A percentile compares a stretch with the other conserved stretches of the same genome.
These are phyloP conservation scores for Halcyon chelicuti DNA, from an alignment of 2,797 vertebrate species.

Conservation along the genomic window DNA sequence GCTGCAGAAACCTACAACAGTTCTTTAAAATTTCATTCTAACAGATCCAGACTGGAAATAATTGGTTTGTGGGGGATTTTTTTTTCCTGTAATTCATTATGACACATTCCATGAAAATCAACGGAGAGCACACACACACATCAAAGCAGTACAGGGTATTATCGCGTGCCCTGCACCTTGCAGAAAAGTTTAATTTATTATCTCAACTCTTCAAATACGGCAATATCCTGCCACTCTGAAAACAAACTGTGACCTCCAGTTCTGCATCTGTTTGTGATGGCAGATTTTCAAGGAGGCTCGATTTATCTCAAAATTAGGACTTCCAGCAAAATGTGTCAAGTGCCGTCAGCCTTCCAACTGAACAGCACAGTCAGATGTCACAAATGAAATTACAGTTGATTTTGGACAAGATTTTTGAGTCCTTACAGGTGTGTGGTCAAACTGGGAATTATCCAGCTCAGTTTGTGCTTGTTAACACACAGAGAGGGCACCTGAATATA, in stretches of 20 bases:
- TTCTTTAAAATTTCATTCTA: background rate
- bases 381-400: background rate
- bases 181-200: background rate
- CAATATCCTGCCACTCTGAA: background rate
- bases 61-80: background rate
- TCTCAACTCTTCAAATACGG: background rate
- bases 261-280: background rate
- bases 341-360: background rate
- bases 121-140: background rate
- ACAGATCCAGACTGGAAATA: background rate
- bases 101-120: background rate
- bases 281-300: background rate
- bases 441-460: background rate
- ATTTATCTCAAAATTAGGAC: constrained; percentile 6
- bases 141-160: background rate
- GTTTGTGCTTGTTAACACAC: background rate
- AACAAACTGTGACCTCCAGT: background rate
- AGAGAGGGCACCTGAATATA: background rate
- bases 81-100: background rate
- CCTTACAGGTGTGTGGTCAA: background rate
- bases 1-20: background rate
- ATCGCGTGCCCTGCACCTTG: background rate
- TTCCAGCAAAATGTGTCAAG: background rate
- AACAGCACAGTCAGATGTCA: background rate
- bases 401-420: background rate